phyloP scores from a whole-genome alignment of 2,888 invertebrate genomes.

The Colletes collaris region DNA sequence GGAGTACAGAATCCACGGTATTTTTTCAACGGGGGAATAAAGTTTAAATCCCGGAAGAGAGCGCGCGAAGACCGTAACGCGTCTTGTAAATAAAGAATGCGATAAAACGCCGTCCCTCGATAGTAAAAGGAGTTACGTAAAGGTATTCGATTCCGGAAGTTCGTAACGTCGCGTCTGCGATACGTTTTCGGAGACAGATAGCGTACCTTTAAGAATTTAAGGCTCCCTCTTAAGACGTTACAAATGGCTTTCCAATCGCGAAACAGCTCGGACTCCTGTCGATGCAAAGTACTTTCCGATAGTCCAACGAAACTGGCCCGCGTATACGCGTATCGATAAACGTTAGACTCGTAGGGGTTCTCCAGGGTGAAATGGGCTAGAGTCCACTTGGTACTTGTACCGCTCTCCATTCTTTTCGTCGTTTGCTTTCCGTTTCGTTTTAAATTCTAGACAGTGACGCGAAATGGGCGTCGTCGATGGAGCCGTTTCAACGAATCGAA shows the following conservation, averaged over 20 bases:
- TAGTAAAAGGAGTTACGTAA: background rate
- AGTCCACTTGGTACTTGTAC: background rate
- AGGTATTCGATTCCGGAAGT: background rate
- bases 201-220: conserved; percentile 37
- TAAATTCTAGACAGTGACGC: background rate
- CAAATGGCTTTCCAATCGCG: conserved; percentile 57
- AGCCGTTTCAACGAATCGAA: background rate
- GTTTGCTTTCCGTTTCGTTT: conserved; percentile 1
- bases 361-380: background rate
- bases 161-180: background rate
- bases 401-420: background rate
- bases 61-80: background rate
- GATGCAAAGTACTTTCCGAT: conserved; percentile 61
- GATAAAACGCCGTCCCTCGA: background rate
- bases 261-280: conserved; percentile 26
- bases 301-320: conserved; percentile 26
- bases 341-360: conserved; percentile 22
- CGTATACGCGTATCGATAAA: conserved; percentile 29
- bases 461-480: background rate
- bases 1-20: too few relatives aligned
- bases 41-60: background rate
- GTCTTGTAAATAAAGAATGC: background rate
- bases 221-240: conserved; percentile 39
- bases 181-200: conserved; percentile 15
- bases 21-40: too few relatives aligned